Conservation (phyloP, 2,113 vertebrate genomes). For the Bos taurus region DNA sequence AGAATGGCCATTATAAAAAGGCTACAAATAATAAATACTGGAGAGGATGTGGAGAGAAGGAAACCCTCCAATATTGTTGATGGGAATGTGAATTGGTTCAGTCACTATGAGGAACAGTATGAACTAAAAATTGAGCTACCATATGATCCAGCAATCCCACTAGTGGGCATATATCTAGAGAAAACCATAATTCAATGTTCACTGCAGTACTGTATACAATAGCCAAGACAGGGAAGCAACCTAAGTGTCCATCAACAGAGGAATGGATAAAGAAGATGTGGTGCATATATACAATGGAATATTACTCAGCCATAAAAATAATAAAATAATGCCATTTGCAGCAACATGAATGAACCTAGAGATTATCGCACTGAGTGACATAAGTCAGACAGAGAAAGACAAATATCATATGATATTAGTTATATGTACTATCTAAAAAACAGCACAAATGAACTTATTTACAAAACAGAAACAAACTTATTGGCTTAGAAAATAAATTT, state of each 20-base stretch:
- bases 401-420: neutral
- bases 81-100: neutral
- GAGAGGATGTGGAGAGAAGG: neutral
- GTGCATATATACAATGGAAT: neutral
- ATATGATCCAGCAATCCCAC: neutral
- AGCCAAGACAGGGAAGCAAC: neutral
- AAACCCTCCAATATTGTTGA: neutral
- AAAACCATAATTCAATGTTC: neutral
- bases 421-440: neutral
- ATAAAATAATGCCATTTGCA: neutral
- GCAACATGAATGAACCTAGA: neutral
- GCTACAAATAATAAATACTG: neutral
- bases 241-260: neutral
- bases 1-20: neutral
- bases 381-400: neutral
- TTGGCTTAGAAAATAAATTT: neutral
- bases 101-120: neutral
- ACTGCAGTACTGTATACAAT: neutral
- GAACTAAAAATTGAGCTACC: too few species aligned
- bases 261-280: neutral
- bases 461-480: neutral
- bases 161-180: neutral
- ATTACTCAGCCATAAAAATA: neutral
- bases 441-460: neutral
- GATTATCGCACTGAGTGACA: neutral